Evolutionary conservation across 2,797 vertebrate genomes (phyloP), one percentile per base, ranked within the genome.

Genomic region (Liasis olivaceus): DNA sequence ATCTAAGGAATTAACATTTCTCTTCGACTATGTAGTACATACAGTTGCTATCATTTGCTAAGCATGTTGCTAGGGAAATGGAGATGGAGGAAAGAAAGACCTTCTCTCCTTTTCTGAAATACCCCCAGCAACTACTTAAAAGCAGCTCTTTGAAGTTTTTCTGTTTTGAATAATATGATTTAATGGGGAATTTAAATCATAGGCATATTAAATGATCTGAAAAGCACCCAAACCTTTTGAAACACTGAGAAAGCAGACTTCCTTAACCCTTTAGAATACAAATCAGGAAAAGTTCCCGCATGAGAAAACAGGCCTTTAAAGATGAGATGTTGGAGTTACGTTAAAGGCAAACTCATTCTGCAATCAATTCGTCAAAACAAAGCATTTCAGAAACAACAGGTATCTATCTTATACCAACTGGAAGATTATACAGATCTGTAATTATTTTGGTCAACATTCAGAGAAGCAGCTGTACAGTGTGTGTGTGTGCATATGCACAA

Each of bases 171-270:
- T 93, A 91, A 93, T 90, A 91, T 84, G 64, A 47, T 84, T 90
- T 91, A 93, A 90, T 85, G 81, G 85, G 47, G 84, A 89, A 90
- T 95, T 93, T 93, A 94, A 91, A 95, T 84, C 47, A 42, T n/a
- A 59, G 89, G 84, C 87, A 91, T 66, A 84, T 92, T 89, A 72
- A 92, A 60, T 94, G 66, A 93, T 59, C 14, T 89, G 62, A 88
- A 91, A 95, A 62, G 91, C 85, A 84, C 89, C 60, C 87, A 87
- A 93, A 87, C 5, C 66, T 42, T 85, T 94, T 87, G 90, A 86
- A 56, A 84, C 69, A 47, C 20, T 4, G 28, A 64, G 77, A 88
- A 81, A 59, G 54, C 66, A 56, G 85, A 14, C 63, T 92, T 89
- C 81, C 14, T 85, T 89, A 31, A 85, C 66, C 24, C 89, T 90